Conservation (phyloP, 2,113 vertebrate genomes). For the Columba livia region DNA sequence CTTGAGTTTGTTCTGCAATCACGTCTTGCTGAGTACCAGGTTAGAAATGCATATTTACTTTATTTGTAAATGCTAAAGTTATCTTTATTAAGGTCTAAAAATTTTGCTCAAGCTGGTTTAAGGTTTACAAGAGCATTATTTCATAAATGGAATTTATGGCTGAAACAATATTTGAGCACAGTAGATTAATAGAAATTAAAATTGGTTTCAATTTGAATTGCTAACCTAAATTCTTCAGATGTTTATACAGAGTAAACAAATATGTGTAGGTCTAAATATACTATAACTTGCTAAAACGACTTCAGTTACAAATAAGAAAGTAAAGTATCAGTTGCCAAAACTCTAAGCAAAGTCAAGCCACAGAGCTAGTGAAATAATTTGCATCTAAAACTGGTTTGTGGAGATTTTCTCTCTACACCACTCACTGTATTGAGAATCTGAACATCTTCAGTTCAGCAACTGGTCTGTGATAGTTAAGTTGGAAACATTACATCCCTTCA, state of each 20-base stretch:
- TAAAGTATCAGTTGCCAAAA: not conserved
- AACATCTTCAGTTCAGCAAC: not conserved
- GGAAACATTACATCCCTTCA: not conserved
- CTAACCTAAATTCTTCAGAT: not conserved
- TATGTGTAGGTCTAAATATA: not conserved
- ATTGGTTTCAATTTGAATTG: not conserved
- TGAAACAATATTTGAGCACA: not conserved
- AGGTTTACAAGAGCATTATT: not conserved
- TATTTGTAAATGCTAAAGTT: not conserved
- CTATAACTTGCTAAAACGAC: not conserved
- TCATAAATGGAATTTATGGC: not conserved
- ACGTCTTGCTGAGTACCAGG: constrained; percentile 5
- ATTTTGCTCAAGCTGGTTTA: not conserved
- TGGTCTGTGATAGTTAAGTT: not conserved
- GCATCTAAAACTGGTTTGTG: not conserved
- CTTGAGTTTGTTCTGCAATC: not conserved
- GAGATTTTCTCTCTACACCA: not conserved
- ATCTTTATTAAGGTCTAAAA: not conserved
- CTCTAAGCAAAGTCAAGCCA: not conserved
- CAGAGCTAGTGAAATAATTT: not conserved
- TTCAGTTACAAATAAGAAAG: not conserved
- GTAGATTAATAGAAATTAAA: not conserved
- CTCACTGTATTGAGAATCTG: not conserved
- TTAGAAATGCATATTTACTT: constrained; percentile 12
- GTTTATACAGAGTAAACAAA: not conserved